Percentiles rank a stretch among this genome's conserved stretches.
Evolutionary conservation across 2,797 vertebrate genomes (phyloP).

Genomic region (Alectoris magna): DNA sequence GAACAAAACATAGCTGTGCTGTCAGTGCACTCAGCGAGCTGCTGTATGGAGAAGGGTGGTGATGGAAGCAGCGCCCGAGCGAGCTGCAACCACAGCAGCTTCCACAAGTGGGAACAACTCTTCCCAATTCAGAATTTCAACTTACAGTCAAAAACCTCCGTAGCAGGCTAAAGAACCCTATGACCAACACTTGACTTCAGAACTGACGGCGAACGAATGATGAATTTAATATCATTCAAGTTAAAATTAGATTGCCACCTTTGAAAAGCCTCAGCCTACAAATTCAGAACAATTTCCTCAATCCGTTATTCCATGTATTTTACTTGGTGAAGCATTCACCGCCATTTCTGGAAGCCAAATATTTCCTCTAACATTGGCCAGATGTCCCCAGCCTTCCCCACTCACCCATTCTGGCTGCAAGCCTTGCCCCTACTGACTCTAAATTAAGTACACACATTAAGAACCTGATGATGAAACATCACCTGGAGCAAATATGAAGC

Average conservation of each 20-base stretch:
- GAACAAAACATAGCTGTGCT: neutral
- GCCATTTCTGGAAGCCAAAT: neutral
- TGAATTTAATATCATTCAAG: neutral
- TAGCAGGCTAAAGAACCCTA: neutral
- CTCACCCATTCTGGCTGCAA: neutral
- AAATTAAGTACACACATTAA: neutral
- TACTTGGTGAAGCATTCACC: neutral
- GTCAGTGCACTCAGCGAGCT: neutral
- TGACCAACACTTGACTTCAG: neutral
- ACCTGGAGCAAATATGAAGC: slow-evolving; percentile 6
- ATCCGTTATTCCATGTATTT: neutral
- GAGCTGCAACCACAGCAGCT: neutral
- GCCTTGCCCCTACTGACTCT: neutral
- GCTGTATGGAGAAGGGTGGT: neutral
- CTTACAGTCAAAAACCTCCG: neutral
- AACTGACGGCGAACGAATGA: neutral
- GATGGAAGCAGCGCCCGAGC: neutral
- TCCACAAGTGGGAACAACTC: neutral
- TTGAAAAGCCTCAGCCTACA: neutral
- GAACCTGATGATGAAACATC: neutral
- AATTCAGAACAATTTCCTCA: neutral
- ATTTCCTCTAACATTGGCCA: neutral
- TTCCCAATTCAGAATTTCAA: neutral
- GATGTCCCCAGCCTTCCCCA: neutral
- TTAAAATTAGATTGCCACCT: neutral